phyloP scores from a whole-genome alignment of 2,797 vertebrate species.

The Coregonus suidteri region DNA sequence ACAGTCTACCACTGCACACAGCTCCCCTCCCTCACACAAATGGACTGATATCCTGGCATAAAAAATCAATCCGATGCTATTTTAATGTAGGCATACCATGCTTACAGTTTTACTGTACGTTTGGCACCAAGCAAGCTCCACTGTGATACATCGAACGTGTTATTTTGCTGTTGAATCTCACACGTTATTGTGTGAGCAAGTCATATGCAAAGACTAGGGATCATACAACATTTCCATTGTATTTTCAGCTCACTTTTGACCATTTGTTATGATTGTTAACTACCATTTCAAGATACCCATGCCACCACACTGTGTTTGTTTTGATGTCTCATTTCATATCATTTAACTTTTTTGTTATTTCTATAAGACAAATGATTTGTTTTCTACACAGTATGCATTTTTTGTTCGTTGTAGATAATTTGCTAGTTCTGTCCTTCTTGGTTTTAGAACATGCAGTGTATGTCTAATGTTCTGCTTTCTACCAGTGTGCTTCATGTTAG shows the following conservation, averaged over 20 bases:
- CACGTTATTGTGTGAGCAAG: not conserved
- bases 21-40: constrained; percentile 5
- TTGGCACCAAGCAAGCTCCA: constrained; percentile 29
- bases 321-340: constrained; percentile 61
- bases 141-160: constrained; percentile 13
- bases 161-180: constrained; percentile 12
- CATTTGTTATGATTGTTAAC: not conserved
- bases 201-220: not conserved
- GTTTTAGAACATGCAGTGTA: constrained; percentile 40
- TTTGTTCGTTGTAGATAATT: constrained; percentile 59
- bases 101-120: constrained; percentile 27
- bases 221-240: constrained; percentile 47
- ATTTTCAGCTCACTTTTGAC: constrained; percentile 51
- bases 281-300: constrained; percentile 48
- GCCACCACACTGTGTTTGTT: constrained; percentile 69
- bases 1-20: constrained; percentile 41
- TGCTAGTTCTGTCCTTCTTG: constrained; percentile 56
- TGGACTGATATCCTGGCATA: constrained; percentile 41
- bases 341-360: constrained; percentile 36
- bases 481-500: constrained; percentile 34
- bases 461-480: constrained; percentile 26
- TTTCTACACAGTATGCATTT: constrained; percentile 41
- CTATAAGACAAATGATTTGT: constrained; percentile 51
- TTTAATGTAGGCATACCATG: constrained; percentile 43
- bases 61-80: constrained; percentile 42